Evolutionary conservation across 2,888 invertebrate genomes (phyloP), one percentile per base, ranked within the genome.

Genomic region (Acanthoscelides obtectus): DNA sequence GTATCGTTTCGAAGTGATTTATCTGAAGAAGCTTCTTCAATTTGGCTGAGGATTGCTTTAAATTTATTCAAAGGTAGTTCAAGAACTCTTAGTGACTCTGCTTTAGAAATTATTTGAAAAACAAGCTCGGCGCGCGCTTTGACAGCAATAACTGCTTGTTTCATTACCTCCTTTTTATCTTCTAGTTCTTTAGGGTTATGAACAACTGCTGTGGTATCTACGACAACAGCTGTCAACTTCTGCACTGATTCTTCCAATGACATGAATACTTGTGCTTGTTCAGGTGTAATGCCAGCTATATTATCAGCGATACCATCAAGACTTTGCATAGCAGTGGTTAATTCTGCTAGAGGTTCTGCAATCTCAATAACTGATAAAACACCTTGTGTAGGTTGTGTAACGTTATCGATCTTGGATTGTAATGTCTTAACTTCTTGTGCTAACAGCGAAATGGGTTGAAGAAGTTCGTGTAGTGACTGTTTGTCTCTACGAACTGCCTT

Each of bases 1-100:
- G 72, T 73, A 6, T 74, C 70, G 20, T 69, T 68, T 67, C 66
- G 12, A 22, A 6, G 69, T 27, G 69, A 22, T 67, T 68, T 71
- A 4, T 71, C 45, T 63, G 67, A 66, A 3, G 12, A 22, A 67
- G 68, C 27, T 4, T 20, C 21, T 67, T 63, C 67, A n/a, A 72
- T 66, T 22, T 20, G 6, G 70, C 63, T 70, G 66, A 66, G 21
- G 21, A 22, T 66, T 12, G 66, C 66, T 4, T 2, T 19, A 1
- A 66, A 19, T 19, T 66, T 66, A 22, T 66, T 22, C 22, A 67
- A n/a, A 19, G 67, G 67, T 22, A 67, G 20, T n/a, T 20, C 22
- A 0, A 67, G 67, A 22, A 22, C 19, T 67, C 20, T 67, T 4
- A 67, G 20, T 4, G 22, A 17, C 5, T 67, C 17, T 20, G 67